phyloP scores from a whole-genome alignment of 30 jellyfish, hydroid and myxozoan species.

The Turritopsis dohrnii region DNA sequence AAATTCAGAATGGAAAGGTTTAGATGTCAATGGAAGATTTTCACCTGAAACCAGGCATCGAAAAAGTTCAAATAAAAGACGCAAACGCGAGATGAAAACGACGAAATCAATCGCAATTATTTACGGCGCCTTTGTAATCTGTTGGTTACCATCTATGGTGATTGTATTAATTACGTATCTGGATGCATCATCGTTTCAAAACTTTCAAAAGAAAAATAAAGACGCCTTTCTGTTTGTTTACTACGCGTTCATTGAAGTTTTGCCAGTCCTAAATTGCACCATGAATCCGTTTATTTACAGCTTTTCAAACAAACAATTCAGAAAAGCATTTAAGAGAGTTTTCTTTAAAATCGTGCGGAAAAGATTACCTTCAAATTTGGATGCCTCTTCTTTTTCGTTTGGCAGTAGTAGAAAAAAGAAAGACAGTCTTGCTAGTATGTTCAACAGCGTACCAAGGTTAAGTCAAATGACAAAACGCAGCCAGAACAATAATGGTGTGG shows the following conservation, averaged over 20 bases:
- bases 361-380: neutral
- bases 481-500: neutral
- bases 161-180: slow-evolving; percentile 25
- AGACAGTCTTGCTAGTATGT: neutral
- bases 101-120: slow-evolving; percentile 76
- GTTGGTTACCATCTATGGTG: slow-evolving; percentile 92
- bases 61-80: slow-evolving; percentile 23
- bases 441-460: neutral
- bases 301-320: slow-evolving; percentile 69
- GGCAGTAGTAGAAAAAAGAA: slow-evolving; percentile 7
- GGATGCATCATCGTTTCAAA: slow-evolving; percentile 38
- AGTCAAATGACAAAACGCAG: neutral
- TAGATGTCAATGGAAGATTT: slow-evolving; percentile 10
- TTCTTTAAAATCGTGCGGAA: neutral
- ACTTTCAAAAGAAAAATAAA: slow-evolving; percentile 15
- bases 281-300: slow-evolving; percentile 87
- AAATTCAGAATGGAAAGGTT: neutral
- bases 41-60: neutral
- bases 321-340: slow-evolving; percentile 69
- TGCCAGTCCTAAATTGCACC: slow-evolving; percentile 73
- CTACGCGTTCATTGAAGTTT: slow-evolving; percentile 56
- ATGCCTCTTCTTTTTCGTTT: neutral
- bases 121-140: slow-evolving; percentile 72
- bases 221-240: slow-evolving; percentile 34
- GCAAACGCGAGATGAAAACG: slow-evolving; percentile 59